A percentile compares a stretch with the other conserved stretches of the same genome.
Evolutionary conservation across 2,113 vertebrate species (phyloP).

Genomic region (Ophthalmolycus amberensis): DNA sequence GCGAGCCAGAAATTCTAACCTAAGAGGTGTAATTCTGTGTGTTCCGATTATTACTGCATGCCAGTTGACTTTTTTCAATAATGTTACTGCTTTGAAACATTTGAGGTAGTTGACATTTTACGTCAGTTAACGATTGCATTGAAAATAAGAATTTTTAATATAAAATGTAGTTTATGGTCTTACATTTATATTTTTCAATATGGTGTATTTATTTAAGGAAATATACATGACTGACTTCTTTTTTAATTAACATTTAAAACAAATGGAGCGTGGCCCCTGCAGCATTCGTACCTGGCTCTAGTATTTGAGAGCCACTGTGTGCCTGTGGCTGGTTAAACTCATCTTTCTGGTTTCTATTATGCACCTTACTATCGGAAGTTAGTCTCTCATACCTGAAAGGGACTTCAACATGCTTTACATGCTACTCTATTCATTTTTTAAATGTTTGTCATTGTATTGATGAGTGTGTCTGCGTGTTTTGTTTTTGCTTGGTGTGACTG

Average conservation of each 20-base stretch:
- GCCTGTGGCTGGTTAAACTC: background rate
- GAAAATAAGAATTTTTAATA: background rate
- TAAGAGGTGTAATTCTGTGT: background rate
- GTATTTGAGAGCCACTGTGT: background rate
- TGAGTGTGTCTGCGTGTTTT: constrained; percentile 1
- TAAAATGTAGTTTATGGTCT: background rate
- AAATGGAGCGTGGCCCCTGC: background rate
- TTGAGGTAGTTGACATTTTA: background rate
- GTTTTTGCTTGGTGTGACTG: background rate
- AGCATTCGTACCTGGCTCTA: background rate
- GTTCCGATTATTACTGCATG: background rate
- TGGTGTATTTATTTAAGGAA: background rate
- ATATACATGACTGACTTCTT: background rate
- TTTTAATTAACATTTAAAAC: background rate
- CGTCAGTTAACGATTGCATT: background rate
- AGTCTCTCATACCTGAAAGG: background rate
- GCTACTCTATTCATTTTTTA: background rate
- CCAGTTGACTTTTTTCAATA: background rate
- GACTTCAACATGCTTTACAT: background rate
- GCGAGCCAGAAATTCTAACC: background rate
- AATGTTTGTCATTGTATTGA: background rate
- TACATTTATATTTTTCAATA: background rate
- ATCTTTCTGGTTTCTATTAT: constrained; percentile 2
- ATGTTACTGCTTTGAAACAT: background rate
- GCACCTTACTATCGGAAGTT: background rate